Base-by-base conservation (phyloP, 2,113 vertebrate genomes). In the Oncorhynchus tshawytscha region DNA sequence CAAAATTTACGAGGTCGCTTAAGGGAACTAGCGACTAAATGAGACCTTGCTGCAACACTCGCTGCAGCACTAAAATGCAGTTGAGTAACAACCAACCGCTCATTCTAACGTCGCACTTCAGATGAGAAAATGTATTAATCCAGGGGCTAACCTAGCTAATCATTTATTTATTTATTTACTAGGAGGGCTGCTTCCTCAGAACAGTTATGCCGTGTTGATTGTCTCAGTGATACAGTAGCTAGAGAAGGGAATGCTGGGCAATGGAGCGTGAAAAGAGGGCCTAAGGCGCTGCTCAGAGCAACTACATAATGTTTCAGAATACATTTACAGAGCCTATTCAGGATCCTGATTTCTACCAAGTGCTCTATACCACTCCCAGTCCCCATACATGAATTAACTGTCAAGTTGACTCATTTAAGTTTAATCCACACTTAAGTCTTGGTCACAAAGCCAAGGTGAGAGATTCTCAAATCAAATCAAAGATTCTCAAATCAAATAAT, bases 1-100 rank as follows among this genome's bases (percentile, higher is more conserved):
- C 68, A 81, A 80, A 86, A 81, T 75, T 74, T 77, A 78, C 76
- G 76, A 84, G 79, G 27, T 65, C 57, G 64, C 66, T 68, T 70
- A 71, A n/a, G 12, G n/a, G 73, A 66, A 29, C 24, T 39, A n/a
- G 25, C 45, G 77, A 75, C 70, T 67, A 57, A 71, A 69, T 1
- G 11, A 29, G 25, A 45, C 29, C 67, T 68, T 51, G 54, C 59
- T 49, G 60, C 67, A 62, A 39, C 39, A 39, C 39, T 39, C 39
- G 39, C 1, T 2, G 39, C 39, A 39, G 39, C 39, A 39, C 68
- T 54, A 70, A 68, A 70, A 62, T 51, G 54, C 59, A 34, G 71
- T 20, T 27, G 20, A 65, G 29, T n/a, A 64, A 69, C 67, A 62
- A 76, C 71, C 54, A 74, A 2, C 66, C 65, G 78, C 69, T 67